Evolutionary conservation across 2,113 vertebrate genomes (phyloP), one percentile per base, ranked within the genome.

Genomic region (Vulpes lagopus): DNA sequence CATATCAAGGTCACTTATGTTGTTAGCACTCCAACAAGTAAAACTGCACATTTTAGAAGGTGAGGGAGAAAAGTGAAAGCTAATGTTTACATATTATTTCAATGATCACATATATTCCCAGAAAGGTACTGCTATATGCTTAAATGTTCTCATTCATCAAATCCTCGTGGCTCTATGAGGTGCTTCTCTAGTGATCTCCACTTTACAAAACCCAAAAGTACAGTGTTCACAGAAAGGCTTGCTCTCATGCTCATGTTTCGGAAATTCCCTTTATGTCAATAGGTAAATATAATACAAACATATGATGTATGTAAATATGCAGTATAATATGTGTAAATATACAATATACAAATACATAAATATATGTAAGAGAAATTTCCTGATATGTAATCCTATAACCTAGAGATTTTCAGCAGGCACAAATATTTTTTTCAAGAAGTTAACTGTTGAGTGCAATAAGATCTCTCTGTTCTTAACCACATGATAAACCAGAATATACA

Each of bases 61-160:
- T 4, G 12, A 69, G 11, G 32, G n/a, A 25, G 11, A 27, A 73
- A 0, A 62, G 86, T 0, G 14, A 8, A 35, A 0, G 0, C n/a
- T 51, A 30, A 53, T 3, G 1, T 8, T 53, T 69, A 69, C 32
- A n/a, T 8, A 1, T 35, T 69, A 35, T 69, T 69, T 17, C 67
- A 35, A 69, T 35, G 67, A 10, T 69, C 67, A 69, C 17, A 69
- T 32, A 35, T 19, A 35, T 25, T 35, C 86, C 55, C 51, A 17
- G 38, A 49, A 95, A 71, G 14, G 3, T 8, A 9, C 0, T 5
- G 49, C 30, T n/a, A 73, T 65, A 4, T 14, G 8, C 8, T 35
- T 9, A 14, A 14, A 1, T 3, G 20, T 9, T 57, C 79, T 65
- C 74, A 30, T 30, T 69, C 27, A 55, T 64, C 43, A 23, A 38